Conservation (phyloP, 2,113 vertebrate genomes). For the Erpornis zantholeuca region DNA sequence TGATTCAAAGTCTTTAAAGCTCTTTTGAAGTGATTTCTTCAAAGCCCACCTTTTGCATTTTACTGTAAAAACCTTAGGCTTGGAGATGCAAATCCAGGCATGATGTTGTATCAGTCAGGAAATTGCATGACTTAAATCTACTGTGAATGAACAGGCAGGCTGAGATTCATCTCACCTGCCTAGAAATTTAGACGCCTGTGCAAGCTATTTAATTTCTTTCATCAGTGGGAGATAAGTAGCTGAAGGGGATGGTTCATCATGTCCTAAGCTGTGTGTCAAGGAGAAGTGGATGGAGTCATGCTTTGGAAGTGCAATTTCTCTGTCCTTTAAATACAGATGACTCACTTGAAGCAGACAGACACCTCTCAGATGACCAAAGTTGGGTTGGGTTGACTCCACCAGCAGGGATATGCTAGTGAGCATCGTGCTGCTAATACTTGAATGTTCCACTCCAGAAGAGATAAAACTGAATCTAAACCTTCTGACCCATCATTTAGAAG, state of each 20-base stretch:
- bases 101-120: neutral
- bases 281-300: neutral
- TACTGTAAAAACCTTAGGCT: neutral
- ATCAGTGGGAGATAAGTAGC: neutral
- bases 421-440: neutral
- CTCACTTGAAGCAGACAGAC: neutral
- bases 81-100: constrained; percentile 5
- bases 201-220: neutral
- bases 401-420: neutral
- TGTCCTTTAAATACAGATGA: neutral
- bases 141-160: neutral
- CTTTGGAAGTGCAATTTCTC: neutral
- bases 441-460: neutral
- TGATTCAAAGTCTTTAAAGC: constrained; percentile 26
- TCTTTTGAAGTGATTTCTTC: constrained; percentile 28
- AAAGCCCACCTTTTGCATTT: constrained; percentile 20
- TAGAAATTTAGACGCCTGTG: neutral
- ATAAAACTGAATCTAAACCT: neutral
- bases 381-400: neutral
- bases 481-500: neutral
- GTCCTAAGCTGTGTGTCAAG: neutral
- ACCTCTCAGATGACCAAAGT: neutral
- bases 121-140: neutral
- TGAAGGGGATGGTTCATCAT: neutral
- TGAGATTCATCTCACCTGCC: neutral